A percentile compares a stretch with the other conserved stretches of the same genome.
Conservation (phyloP, 1,140 invertebrate genomes). For the Sycophila sp. region DNA sequence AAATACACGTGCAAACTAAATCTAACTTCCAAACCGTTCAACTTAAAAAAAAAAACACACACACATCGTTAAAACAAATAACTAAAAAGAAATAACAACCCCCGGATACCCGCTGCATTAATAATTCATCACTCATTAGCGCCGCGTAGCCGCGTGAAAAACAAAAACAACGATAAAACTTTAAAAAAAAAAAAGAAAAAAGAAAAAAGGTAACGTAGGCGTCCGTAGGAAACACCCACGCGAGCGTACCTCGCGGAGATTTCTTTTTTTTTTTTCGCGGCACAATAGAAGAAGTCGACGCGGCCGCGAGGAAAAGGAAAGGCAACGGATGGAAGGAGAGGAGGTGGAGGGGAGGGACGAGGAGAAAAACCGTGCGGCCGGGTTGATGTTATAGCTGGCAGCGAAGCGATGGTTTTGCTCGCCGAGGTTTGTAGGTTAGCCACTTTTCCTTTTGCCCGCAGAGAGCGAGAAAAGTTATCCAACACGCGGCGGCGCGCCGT, state of each 20-base stretch:
- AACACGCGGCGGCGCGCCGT: slow-evolving; percentile 9
- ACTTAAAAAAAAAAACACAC: too few species aligned
- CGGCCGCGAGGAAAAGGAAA: background rate
- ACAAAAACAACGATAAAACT: too few species aligned
- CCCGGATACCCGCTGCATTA: too few species aligned
- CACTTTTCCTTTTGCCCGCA: slow-evolving; percentile 35
- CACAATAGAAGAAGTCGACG: background rate
- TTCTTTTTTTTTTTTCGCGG: too few species aligned
- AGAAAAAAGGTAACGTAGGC: background rate
- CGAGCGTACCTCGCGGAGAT: too few species aligned
- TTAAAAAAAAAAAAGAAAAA: background rate
- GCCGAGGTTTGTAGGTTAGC: slow-evolving; percentile 32
- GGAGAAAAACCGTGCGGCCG: background rate
- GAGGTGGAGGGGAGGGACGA: background rate
- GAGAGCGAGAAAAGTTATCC: slow-evolving; percentile 26
- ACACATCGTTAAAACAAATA: too few species aligned
- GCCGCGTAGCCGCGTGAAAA: too few species aligned
- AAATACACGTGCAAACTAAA: too few species aligned
- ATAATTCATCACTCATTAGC: too few species aligned
- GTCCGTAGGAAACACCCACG: too few species aligned
- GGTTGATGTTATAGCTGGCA: background rate
- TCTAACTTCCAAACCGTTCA: too few species aligned
- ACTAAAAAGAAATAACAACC: too few species aligned
- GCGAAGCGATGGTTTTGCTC: slow-evolving; percentile 14
- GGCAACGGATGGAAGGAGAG: background rate